Evolutionary conservation across 2,888 invertebrate species (phyloP), one percentile per base, ranked within the genome.

Genomic region (Leptinotarsa rubiginosa): DNA sequence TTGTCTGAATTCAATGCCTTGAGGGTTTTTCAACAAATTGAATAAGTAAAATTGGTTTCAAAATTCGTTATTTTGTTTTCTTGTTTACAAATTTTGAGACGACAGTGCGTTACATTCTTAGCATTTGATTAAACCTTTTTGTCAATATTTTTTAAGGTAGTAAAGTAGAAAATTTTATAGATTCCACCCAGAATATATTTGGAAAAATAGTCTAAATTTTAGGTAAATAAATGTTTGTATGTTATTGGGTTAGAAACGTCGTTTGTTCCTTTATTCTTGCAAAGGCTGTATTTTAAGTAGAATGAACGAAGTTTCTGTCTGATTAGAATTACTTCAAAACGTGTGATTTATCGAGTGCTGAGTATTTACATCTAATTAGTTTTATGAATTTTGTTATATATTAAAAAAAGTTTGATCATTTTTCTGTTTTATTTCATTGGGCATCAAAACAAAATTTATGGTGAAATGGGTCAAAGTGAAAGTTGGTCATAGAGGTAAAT

Each of bases 311-410:
- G 65, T 77, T 79, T 79, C 78, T 72, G 77, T 79, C 76, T 66
- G 75, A 65, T 74, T 80, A 76, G 79, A 77, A 78, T 75, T 75
- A 78, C 77, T 78, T 77, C 78, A 79, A 77, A 79, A 74, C 73
- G 84, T 84, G 84, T 85, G 84, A 84, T 84, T 84, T 82, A 81
- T 79, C 81, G 84, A 84, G 83, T 84, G 84, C 83, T 82, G 81
- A 84, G 78, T 84, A 85, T 82, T 81, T 77, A 74, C 78, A 78
- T 78, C 75, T 81, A 78, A 81, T 82, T 83, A 83, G 81, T 81
- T 83, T 81, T 84, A 83, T 82, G 78, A 84, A 84, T 83, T 84
- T 85, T 85, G 84, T 84, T 82, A 81, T 84, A 83, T 82, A 80
- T 79, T 83, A 81, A 78, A 78, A 78, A 75, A 75, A 75, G 25